These are phyloP conservation scores for Maniola hyperantus DNA, from an alignment of 2,888 invertebrate genomes.

Conservation along the genomic window DNA sequence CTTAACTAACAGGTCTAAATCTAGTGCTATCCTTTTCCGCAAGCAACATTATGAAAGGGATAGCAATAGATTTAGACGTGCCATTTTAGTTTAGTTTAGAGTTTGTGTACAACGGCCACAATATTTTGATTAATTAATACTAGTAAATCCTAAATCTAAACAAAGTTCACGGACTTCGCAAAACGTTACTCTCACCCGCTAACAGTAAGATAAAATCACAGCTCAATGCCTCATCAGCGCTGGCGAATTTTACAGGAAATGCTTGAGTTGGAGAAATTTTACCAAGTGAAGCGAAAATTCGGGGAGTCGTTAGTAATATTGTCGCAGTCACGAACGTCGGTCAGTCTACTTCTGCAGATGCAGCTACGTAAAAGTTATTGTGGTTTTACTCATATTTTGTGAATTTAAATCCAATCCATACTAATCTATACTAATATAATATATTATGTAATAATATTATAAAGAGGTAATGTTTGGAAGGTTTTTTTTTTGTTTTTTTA, in stretches of 20 bases:
- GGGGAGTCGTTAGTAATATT: slow-evolving; percentile 38
- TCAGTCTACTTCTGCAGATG: not conserved
- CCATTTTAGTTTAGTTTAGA: too few relatives aligned
- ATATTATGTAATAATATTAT: too few relatives aligned
- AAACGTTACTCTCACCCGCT: not conserved
- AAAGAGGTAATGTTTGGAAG: too few relatives aligned
- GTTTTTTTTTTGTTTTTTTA: too few relatives aligned
- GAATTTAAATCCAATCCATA: not conserved
- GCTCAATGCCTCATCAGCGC: slow-evolving; percentile 34
- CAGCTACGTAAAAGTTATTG: not conserved
- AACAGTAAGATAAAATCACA: slow-evolving; percentile 32
- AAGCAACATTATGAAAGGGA: too few relatives aligned
- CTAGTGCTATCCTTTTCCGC: too few relatives aligned
- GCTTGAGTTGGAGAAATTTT: slow-evolving; percentile 26
- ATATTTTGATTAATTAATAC: too few relatives aligned
- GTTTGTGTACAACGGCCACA: too few relatives aligned
- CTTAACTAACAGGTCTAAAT: too few relatives aligned
- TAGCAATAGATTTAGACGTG: too few relatives aligned
- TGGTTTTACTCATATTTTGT: not conserved
- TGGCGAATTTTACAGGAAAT: slow-evolving; percentile 30
- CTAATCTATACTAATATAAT: too few relatives aligned
- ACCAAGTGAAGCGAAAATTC: slow-evolving; percentile 34
- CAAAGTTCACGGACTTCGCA: not conserved
- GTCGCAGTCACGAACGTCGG: slow-evolving; percentile 2
- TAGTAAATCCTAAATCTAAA: too few relatives aligned